A percentile compares a stretch with the other conserved stretches of the same genome.
Conservation (phyloP, 64 coral and sea anemone species). For the Acropora yongei region DNA sequence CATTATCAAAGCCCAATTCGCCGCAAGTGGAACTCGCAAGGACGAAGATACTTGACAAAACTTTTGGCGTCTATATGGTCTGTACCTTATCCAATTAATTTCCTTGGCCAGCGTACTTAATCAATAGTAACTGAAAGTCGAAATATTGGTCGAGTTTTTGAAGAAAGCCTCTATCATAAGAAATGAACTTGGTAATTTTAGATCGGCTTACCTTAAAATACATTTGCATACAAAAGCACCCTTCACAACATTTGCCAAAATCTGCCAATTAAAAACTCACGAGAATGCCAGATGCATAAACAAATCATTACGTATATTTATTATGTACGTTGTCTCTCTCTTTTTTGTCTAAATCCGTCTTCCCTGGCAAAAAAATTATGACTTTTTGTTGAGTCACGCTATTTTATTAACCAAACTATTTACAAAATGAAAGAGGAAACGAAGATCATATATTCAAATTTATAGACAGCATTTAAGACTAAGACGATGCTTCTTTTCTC, state of each 20-base stretch:
- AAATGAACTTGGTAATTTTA: constrained; percentile 42
- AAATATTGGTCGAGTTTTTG: background rate
- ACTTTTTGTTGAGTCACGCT: background rate
- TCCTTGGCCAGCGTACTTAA: background rate
- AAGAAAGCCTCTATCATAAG: constrained; percentile 21
- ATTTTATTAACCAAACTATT: background rate
- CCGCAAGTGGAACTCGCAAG: background rate
- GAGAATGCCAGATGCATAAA: background rate
- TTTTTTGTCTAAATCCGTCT: background rate
- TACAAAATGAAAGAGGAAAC: no score
- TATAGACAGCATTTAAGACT: background rate
- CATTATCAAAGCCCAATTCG: background rate
- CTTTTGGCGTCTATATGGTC: background rate
- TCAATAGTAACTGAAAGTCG: background rate
- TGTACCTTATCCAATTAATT: background rate
- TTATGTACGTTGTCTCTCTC: no score
- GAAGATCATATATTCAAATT: no score
- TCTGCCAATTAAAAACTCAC: background rate
- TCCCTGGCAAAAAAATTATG: background rate
- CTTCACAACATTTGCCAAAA: background rate
- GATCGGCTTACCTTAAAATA: background rate
- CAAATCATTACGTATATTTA: background rate
- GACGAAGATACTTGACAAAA: background rate
- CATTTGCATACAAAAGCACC: constrained; percentile 30
- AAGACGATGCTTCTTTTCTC: background rate